These are phyloP conservation scores for Diceros bicornis DNA, from an alignment of 2,797 vertebrate species.

Conservation along the genomic window DNA sequence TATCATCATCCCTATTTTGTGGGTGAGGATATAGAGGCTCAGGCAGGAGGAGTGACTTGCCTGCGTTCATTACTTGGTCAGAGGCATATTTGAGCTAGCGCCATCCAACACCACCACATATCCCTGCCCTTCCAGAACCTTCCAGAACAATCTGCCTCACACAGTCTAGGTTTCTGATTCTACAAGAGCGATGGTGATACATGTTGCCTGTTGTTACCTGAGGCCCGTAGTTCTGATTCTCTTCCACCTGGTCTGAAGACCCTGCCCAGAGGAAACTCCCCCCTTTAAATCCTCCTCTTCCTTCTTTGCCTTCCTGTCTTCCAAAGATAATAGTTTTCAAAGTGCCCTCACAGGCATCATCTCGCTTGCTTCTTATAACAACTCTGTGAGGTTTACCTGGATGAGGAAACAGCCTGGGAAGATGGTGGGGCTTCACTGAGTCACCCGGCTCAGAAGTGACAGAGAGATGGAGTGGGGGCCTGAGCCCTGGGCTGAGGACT, in stretches of 20 bases:
- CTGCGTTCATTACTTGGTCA: neutral
- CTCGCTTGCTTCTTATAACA: neutral
- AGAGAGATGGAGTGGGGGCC: fast-evolving
- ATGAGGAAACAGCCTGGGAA: neutral
- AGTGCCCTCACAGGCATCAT: neutral
- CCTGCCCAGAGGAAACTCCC: neutral
- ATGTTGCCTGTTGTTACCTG: neutral
- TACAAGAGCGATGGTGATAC: neutral
- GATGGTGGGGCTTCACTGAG: neutral
- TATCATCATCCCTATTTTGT: neutral
- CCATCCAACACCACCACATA: too few species aligned
- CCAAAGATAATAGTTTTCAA: neutral
- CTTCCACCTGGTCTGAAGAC: neutral
- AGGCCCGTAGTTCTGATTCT: neutral
- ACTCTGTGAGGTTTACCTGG: neutral
- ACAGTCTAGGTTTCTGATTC: neutral
- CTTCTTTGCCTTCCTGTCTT: neutral
- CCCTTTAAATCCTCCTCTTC: neutral
- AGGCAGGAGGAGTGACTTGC: neutral
- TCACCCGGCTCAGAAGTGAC: neutral
- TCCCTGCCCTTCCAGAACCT: neutral
- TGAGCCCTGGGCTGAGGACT: neutral
- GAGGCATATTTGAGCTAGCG: neutral
- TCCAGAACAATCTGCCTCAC: neutral
- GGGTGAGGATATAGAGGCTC: neutral